These are phyloP conservation scores for Platerodrilus igneus DNA, from an alignment of 2,888 invertebrate species.

Conservation along the genomic window DNA sequence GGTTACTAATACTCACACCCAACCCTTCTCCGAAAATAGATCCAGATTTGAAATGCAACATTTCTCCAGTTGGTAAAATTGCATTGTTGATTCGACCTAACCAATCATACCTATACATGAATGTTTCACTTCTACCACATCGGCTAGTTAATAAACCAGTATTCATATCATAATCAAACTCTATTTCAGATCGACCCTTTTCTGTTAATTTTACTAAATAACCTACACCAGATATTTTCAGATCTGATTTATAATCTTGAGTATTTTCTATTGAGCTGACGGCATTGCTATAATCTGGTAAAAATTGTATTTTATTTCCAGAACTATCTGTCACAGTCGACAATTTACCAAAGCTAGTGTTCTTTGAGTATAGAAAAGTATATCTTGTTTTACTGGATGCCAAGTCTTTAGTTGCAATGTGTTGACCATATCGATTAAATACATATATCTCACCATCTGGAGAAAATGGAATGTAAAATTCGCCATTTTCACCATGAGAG, in stretches of 20 bases:
- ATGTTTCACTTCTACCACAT: constrained; percentile 80
- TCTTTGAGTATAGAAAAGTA: constrained; percentile 94
- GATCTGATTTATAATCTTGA: constrained; percentile 86
- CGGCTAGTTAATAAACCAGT: constrained; percentile 81
- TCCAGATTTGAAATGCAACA: constrained; percentile 72
- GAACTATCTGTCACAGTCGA: constrained; percentile 92
- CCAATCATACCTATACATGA: constrained; percentile 87
- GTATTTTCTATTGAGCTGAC: constrained; percentile 93
- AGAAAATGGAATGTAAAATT: constrained; percentile 90
- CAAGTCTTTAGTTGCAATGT: constrained; percentile 88
- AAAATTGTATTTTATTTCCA: constrained; percentile 86
- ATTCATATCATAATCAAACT: constrained; percentile 85
- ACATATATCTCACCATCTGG: constrained; percentile 91
- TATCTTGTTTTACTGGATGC: constrained; percentile 93
- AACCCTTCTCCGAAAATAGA: constrained; percentile 73
- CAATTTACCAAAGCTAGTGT: constrained; percentile 90
- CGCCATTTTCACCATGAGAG: constrained; percentile 80
- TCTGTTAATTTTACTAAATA: constrained; percentile 83
- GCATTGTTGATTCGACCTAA: constrained; percentile 82
- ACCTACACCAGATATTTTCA: constrained; percentile 90
- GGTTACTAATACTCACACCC: constrained; percentile 60
- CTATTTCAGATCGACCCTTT: constrained; percentile 83
- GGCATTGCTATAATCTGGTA: constrained; percentile 87
- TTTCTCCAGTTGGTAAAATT: constrained; percentile 88
- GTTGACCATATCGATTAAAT: constrained; percentile 90